Conservation (phyloP, 2,797 vertebrate genomes). For the Rachycentron canadum region DNA sequence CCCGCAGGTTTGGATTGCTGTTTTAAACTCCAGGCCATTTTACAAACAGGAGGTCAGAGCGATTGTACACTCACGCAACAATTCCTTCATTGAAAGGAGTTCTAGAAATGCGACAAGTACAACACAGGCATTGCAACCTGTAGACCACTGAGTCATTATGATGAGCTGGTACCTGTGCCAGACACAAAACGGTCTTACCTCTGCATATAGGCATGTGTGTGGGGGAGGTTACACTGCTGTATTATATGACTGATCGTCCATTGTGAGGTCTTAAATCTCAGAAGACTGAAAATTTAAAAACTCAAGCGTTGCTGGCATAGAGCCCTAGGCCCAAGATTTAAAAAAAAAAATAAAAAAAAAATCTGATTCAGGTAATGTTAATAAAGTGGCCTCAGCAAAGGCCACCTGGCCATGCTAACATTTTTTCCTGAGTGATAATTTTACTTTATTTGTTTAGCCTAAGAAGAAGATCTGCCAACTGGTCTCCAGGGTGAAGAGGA, state of each 20-base stretch:
- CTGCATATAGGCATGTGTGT: not conserved
- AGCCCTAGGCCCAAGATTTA: not conserved
- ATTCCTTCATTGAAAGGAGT: not conserved
- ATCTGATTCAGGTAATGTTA: not conserved
- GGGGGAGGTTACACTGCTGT: not conserved
- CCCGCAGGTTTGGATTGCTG: not conserved
- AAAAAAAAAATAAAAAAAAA: not conserved
- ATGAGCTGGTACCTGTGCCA: not conserved
- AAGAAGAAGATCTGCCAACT: slow-evolving; percentile 36
- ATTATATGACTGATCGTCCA: not conserved
- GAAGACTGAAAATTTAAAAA: not conserved
- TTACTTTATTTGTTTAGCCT: slow-evolving; percentile 39
- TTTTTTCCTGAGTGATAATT: slow-evolving; percentile 36
- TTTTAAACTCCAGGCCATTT: not conserved
- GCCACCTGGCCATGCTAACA: not conserved
- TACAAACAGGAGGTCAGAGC: not conserved
- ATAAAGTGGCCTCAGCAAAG: not conserved
- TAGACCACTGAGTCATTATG: not conserved
- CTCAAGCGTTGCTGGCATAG: not conserved
- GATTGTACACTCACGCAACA: not conserved
- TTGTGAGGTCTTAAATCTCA: not conserved
- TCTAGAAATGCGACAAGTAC: not conserved
- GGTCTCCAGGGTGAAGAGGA: slow-evolving; percentile 33
- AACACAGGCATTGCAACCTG: not conserved
- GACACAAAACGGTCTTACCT: not conserved